These are phyloP conservation scores for Gortyna flavago DNA, from an alignment of 2,888 invertebrate genomes.

Conservation along the genomic window DNA sequence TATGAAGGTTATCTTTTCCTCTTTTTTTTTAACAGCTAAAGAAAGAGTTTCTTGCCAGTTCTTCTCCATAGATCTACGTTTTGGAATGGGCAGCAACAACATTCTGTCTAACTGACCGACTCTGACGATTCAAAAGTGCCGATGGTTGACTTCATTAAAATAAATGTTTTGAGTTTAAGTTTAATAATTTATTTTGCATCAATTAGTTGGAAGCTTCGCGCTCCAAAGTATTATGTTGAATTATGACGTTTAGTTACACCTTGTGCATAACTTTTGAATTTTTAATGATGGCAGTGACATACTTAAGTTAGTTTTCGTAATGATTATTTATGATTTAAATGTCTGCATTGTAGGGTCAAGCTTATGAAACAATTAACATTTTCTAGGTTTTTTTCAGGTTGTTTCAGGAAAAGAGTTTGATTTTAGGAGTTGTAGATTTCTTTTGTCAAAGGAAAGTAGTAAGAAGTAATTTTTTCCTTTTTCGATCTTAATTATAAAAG, in stretches of 20 bases:
- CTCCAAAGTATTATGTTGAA: neutral
- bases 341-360: constrained; percentile 3
- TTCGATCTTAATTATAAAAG: neutral
- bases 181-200: neutral
- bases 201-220: neutral
- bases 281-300: constrained; percentile 24
- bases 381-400: neutral
- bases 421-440: neutral
- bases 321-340: constrained; percentile 13
- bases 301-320: constrained; percentile 25
- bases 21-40: neutral
- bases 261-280: neutral
- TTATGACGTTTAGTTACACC: neutral
- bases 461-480: neutral
- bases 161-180: no score
- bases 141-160: neutral
- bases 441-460: neutral
- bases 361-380: neutral
- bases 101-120: neutral
- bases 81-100: neutral
- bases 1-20: no score
- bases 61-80: neutral
- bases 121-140: neutral
- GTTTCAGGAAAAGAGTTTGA: neutral
- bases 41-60: neutral